Base-by-base conservation (phyloP, 2,113 vertebrate genomes). In the Lasiurus cinereus region DNA sequence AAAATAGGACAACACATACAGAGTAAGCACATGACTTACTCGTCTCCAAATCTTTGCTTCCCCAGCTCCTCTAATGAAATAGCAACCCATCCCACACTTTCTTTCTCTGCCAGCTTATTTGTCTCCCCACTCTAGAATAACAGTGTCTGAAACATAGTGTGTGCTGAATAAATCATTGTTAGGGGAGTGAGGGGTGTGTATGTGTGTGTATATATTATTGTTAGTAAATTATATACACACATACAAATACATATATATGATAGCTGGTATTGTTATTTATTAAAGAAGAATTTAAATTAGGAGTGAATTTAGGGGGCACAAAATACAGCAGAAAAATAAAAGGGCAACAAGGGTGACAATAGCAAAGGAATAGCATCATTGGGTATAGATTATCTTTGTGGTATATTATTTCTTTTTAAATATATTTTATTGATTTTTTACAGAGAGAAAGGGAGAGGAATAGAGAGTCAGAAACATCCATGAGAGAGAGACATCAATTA, bases 231-330 rank as follows among this genome's bases (percentile, higher is more conserved):
- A 52, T 6, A 52, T 46, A 36, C 6, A 39, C 36, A 43, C 7
- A 43, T 11, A 50, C 27, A 50, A 18, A 15, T 48, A 50, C 10
- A 56, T 5, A 27, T n/a, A 7, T 52, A 9, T 66, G 21, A 29
- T 72, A 66, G 5, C 21, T 82, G 22, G 8, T 62, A 52, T 27
- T 90, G 16, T 64, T 94, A 46, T 52, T 83, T 94, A 85, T 59
- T 83, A 31, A 83, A 86, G 54, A 85, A 52, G 29, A 86, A 52
- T 74, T 91, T 74, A 66, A 48, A 70, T 89, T 79, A 88, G 54
- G 27, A 77, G 52, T 90, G 67, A 48, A 70, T 70, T 83, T 43
- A 22, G 50, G 70, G 70, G 22, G 11, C 22, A 85, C 83, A 78
- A 70, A 59, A 46, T 36, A 46, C 31, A 82, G 36, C 46, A 36